A percentile compares a stretch with the other conserved stretches of the same genome.
Conservation (phyloP, 1,140 invertebrate species). For the Drosophila lacertosa region DNA sequence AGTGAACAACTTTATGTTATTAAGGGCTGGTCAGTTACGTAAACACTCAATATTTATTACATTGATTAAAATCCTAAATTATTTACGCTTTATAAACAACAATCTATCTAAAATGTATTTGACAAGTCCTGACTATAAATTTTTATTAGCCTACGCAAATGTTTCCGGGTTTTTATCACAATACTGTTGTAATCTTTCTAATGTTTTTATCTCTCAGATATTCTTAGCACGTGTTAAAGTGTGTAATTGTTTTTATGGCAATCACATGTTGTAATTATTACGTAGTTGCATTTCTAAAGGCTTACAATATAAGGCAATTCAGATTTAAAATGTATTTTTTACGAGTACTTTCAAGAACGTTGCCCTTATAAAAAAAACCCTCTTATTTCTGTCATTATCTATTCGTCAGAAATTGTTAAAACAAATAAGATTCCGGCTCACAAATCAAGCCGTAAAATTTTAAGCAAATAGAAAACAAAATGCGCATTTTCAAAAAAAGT, state of each 20-base stretch:
- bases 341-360: conserved; percentile 14
- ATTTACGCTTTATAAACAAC: too few species aligned
- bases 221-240: background rate
- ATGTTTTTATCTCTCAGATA: background rate
- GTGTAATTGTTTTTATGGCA: background rate
- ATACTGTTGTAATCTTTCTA: background rate
- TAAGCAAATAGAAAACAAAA: conserved; percentile 15
- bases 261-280: conserved; percentile 17
- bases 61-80: too few species aligned
- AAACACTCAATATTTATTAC: background rate
- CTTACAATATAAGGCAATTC: conserved; percentile 2
- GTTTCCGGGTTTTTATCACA: too few species aligned
- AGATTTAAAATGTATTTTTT: background rate
- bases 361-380: conserved; percentile 12
- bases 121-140: too few species aligned
- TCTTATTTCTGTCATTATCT: conserved; percentile 9
- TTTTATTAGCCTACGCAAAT: too few species aligned
- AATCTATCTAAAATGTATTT: too few species aligned
- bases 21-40: conserved; percentile 11
- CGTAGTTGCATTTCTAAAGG: background rate
- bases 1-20: conserved; percentile 8
- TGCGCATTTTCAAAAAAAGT: conserved; percentile 25
- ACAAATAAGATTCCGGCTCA: conserved; percentile 17
- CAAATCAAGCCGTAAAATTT: conserved; percentile 13
- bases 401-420: conserved; percentile 8